Evolutionary conservation across 2,113 vertebrate genomes (phyloP).

Genomic region (Athene noctua): DNA sequence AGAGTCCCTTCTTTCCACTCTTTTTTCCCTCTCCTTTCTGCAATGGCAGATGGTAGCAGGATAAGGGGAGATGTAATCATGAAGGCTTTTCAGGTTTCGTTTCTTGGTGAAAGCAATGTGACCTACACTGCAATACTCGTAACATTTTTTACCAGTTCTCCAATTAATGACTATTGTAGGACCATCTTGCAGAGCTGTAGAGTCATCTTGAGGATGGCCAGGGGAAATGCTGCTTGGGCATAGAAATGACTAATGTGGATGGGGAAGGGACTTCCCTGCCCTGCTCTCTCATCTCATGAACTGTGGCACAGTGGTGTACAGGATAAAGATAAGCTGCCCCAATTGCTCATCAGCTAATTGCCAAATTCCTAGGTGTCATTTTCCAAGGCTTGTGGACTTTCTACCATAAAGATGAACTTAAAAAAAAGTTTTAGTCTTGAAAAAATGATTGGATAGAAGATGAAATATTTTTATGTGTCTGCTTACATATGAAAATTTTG

Average conservation of each 20-base stretch:
- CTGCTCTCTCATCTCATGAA: rapidly evolving
- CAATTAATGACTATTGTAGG: not conserved
- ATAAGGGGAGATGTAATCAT: not conserved
- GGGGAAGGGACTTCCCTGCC: not conserved
- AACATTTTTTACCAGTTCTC: not conserved
- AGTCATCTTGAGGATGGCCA: not conserved
- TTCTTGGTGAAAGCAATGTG: not conserved
- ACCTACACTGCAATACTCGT: not conserved
- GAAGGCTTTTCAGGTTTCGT: not conserved
- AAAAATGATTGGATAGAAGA: not conserved
- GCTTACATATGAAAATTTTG: not conserved
- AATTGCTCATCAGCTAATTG: rapidly evolving
- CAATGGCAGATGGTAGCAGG: not conserved
- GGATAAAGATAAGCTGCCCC: not conserved
- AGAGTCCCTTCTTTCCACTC: not conserved
- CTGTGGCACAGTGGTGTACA: not conserved
- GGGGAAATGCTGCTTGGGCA: not conserved
- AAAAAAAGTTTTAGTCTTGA: not conserved
- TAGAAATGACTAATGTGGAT: rapidly evolving
- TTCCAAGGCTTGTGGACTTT: not conserved
- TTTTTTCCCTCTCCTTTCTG: not conserved
- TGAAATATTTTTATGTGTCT: not conserved
- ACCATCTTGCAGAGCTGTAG: not conserved
- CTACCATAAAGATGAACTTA: not conserved
- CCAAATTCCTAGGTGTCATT: rapidly evolving